Base-by-base conservation (phyloP, 2,888 invertebrate species). In the Drosophila gaucha region DNA sequence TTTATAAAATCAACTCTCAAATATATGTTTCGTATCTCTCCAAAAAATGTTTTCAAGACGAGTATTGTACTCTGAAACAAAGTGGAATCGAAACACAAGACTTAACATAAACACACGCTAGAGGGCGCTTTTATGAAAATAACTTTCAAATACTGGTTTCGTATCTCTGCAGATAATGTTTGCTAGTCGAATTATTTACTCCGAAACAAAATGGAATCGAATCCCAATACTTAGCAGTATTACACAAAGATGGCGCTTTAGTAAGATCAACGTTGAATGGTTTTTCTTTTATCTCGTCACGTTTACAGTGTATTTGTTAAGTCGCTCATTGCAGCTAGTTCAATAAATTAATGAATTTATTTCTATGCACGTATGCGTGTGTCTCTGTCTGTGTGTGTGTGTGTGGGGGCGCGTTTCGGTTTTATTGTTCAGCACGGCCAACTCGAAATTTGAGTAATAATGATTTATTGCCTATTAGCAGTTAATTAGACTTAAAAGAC, bases 401-500 rank as follows among this genome's bases (percentile, higher is more conserved):
- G 44, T 44, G 38, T 18, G 39, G 41, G 41, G 2, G 18, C 8
- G 28, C 10, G 9, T 33, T 38, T 77, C 39, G 28, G 66, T 73
- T 72, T 76, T 73, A 67, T 69, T 72, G 77, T 69, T 56, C 44
- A 33, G 75, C 59, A 16, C 44, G 67, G 56, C 58, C 55, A 58
- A 59, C 64, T 74, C 43, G 52, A 83, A 79, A 83, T 88, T 83
- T 83, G 82, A 85, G 86, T 88, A 86, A 86, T 86, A 88, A 85
- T 88, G 84, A 85, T 85, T 86, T 78, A 85, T 88, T 75, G 88
- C 73, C 85, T 82, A 85, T 85, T 88, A 85, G 88, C 88, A 80
- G 88, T 85, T 88, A 86, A 85, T 85, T 88, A 85, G 84, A 86
- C 82, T 86, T 85, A 85, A 85, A 88, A 86, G 84, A 71, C 68